Conservation (phyloP, 1,140 invertebrate species). For the Procambarus clarkii region DNA sequence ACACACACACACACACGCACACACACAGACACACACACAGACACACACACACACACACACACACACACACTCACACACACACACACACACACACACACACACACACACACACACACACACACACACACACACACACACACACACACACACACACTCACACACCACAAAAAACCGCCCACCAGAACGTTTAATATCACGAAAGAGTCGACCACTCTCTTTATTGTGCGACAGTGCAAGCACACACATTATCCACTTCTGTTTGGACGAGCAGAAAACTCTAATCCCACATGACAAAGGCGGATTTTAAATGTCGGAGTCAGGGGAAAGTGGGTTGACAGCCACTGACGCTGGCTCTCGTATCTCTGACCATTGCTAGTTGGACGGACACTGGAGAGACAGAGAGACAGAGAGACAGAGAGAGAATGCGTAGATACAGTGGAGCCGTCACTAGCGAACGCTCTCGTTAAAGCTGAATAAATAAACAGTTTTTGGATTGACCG, state of each 20-base stretch:
- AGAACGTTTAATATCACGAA: slow-evolving; percentile 37
- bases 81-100: background rate
- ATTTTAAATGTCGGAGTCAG: slow-evolving; percentile 34
- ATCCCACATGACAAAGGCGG: slow-evolving; percentile 45
- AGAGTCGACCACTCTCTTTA: slow-evolving; percentile 32
- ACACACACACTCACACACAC: background rate
- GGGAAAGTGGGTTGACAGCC: slow-evolving; percentile 17
- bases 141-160: background rate
- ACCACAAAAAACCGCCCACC: background rate
- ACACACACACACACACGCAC: too few relatives aligned
- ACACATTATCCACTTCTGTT: slow-evolving; percentile 53
- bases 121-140: background rate
- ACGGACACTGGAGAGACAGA: background rate
- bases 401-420: too few relatives aligned
- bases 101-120: background rate
- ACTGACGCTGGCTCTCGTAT: background rate
- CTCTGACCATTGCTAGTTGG: background rate
- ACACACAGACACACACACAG: too few relatives aligned
- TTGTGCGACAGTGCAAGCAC: slow-evolving; percentile 14
- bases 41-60: too few relatives aligned
- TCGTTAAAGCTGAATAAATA: too few relatives aligned
- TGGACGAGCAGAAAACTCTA: slow-evolving; percentile 52
- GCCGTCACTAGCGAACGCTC: too few relatives aligned
- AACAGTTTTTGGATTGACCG: too few relatives aligned
- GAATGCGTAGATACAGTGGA: too few relatives aligned